Evolutionary conservation across 2,888 invertebrate species (phyloP).

Genomic region (Hecatera dysodea): DNA sequence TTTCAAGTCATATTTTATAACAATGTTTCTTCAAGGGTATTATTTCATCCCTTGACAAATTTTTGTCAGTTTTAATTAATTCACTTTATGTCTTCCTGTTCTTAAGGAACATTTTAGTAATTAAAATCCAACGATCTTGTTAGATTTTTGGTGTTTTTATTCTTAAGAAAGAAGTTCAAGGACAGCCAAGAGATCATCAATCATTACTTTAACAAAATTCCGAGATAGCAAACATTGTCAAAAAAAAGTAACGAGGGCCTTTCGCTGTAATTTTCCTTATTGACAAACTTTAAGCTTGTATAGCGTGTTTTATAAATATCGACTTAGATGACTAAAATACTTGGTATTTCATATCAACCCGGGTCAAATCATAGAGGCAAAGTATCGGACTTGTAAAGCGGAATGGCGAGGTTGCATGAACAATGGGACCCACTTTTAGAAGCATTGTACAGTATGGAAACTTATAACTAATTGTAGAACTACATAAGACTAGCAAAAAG

Average conservation of each 20-base stretch:
- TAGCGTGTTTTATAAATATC: not conserved
- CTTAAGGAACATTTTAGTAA: slow-evolving; percentile 23
- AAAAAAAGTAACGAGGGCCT: not conserved
- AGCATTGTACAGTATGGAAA: no score
- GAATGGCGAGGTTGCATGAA: no score
- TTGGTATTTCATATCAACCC: not conserved
- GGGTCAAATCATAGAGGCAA: not conserved
- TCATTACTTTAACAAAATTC: not conserved
- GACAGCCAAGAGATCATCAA: not conserved
- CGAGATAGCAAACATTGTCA: no score
- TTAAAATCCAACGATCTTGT: slow-evolving; percentile 12
- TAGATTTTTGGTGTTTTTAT: slow-evolving; percentile 8
- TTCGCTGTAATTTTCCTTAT: not conserved
- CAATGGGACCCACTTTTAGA: no score
- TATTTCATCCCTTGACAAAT: slow-evolving; percentile 13
- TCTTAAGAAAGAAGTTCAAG: slow-evolving; percentile 1
- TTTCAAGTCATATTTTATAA: slow-evolving; percentile 15
- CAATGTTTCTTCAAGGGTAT: not conserved
- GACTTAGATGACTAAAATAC: not conserved
- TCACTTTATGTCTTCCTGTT: not conserved
- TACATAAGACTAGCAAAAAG: no score
- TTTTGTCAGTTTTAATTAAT: slow-evolving; percentile 34
- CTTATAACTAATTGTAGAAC: no score
- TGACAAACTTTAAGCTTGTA: not conserved
- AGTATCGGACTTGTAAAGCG: not conserved